Base-by-base conservation (phyloP, 2,113 vertebrate genomes). In the Brachyhypopomus gauderio region DNA sequence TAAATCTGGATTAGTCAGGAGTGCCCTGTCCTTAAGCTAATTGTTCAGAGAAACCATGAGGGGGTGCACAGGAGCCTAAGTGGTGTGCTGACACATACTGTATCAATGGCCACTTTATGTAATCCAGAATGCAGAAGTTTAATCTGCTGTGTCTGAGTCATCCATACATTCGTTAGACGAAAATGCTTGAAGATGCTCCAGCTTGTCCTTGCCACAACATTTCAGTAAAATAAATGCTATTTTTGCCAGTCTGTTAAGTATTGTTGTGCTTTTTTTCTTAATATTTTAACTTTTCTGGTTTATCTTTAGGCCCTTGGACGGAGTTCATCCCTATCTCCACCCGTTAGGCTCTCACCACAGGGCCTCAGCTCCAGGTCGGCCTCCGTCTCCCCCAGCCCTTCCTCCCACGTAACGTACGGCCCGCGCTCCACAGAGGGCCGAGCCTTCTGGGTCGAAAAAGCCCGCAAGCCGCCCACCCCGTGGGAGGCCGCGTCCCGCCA, bases 401-500 rank as follows among this genome's bases (percentile, higher is more conserved):
- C 78, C 81, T 89, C 80, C 86, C 90, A 85, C 1, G 22, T 62
- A 2, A 90, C 86, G 81, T 90, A 87, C 82, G 89, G 87, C 64
- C 85, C 85, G 27, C 80, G 27, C 34, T 76, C 63, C 7, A 56
- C 62, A 82, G 80, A 83, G 86, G 87, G 80, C 76, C 92, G 93
- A 90, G 81, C 63, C 2, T 71, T 86, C 80, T 87, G 87, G 87
- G 84, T 83, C 0, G 90, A 94, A 81, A 93, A 87, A 84, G 85
- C 90, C 38, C 84, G 73, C 87, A 97, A 94, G 89, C 91, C 92
- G 63, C 91, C 88, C 4, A 94, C 94, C 3, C 98, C 97, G 55
- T 98, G 97, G 97, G 95, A 98, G 90, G 96, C 97, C 0, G 97
- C 96, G 0, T 92, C 96, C 16, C 93, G 91, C 30, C 95, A 96